Conservation (phyloP, 2,113 vertebrate genomes). For the Sisor rabdophorus region DNA sequence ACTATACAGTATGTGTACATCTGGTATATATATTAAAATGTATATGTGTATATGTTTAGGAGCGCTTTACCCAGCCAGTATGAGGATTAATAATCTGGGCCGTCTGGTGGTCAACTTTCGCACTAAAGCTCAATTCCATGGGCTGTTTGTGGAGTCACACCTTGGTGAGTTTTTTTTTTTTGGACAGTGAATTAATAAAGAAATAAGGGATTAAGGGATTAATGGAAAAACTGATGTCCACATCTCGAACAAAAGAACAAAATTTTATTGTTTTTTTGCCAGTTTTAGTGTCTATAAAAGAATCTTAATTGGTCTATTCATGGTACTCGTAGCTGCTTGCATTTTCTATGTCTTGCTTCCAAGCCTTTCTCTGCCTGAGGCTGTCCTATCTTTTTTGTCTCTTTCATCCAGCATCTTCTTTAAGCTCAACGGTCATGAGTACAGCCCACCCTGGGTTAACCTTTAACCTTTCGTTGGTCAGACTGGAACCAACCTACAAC, state of each 20-base stretch:
- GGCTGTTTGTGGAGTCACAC: slow-evolving; percentile 83
- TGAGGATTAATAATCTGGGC: slow-evolving; percentile 86
- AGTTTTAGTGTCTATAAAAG: background rate
- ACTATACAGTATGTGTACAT: too few species aligned
- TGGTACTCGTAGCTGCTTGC: slow-evolving; percentile 3
- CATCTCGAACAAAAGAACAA: background rate
- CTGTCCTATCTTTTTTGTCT: slow-evolving; percentile 5
- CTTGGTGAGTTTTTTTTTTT: slow-evolving; percentile 69
- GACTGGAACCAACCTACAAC: slow-evolving; percentile 81
- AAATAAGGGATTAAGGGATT: background rate
- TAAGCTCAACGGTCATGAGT: slow-evolving; percentile 79
- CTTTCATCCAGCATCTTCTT: slow-evolving; percentile 64
- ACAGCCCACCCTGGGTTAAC: slow-evolving; percentile 79
- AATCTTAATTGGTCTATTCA: slow-evolving; percentile 17
- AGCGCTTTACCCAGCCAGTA: slow-evolving; percentile 88
- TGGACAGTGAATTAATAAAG: background rate
- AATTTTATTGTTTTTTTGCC: background rate
- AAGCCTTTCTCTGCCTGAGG: background rate
- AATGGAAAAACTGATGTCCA: background rate
- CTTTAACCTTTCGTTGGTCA: slow-evolving; percentile 81
- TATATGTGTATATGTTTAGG: slow-evolving; percentile 61
- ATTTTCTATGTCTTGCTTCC: background rate
- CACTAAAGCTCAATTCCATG: slow-evolving; percentile 86
- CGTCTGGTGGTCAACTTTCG: slow-evolving; percentile 90
- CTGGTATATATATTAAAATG: too few species aligned